Evolutionary conservation across 2,888 invertebrate species (phyloP), one percentile per base, ranked within the genome.

Genomic region (Deroplatys truncata): DNA sequence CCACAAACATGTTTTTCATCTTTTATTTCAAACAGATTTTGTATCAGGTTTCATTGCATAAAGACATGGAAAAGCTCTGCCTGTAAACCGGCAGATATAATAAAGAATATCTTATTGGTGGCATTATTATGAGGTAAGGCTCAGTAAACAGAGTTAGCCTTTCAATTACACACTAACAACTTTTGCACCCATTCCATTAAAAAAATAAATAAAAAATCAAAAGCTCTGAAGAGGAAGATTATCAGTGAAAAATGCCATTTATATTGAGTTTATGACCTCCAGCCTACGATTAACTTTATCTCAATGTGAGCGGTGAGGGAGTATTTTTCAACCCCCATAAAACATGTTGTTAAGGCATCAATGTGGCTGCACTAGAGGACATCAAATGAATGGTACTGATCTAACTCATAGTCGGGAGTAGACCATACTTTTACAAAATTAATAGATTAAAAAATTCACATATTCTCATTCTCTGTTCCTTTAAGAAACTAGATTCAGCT

Each of bases 281-380:
- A 85, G 82, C 35, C 89, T 82, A 35, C 31, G 56, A 85, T 89
- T 88, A 89, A 43, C 84, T 84, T 31, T 72, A 84, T 56, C 84
- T 84, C 82, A 29, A 88, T 4, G 82, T 88, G 85, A 88, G 88
- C 85, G 84, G 35, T 28, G 31, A 31, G 89, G 82, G 85, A 88
- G 84, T 84, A 84, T 56, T 43, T 31, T 84, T 28, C 25, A 25
- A 13, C 35, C 56, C 83, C 85, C 86, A 85, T 72, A 56, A 31
- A 84, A 49, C 87, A 35, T 35, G 85, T 29, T 72, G 49, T 43
- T 90, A 90, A 90, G 90, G 90, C 90, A 89, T 89, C 90, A 89
- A 88, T 88, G 90, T 90, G 90, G 89, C 49, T 89, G 82, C 35
- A 89, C 82, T 31, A 85, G 84, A 84, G 85, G 82, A 35, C 89